Percentiles rank a stretch among this genome's conserved stretches.
These are phyloP conservation scores for Aphodius granarius DNA, from an alignment of 2,888 invertebrate genomes.

Conservation along the genomic window DNA sequence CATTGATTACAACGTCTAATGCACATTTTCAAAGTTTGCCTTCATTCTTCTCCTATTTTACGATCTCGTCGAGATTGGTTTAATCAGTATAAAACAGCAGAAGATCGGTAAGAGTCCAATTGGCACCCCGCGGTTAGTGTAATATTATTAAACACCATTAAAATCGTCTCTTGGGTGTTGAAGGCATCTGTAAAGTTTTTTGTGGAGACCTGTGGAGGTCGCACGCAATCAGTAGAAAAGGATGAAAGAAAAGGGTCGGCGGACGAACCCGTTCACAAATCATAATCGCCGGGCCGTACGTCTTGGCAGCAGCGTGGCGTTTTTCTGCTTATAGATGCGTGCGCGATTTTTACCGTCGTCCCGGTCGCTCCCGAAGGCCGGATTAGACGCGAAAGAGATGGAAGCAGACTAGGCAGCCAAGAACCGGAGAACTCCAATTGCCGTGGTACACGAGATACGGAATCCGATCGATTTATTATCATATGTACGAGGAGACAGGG, in stretches of 20 bases:
- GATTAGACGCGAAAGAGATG: constrained; percentile 6
- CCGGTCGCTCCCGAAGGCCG: constrained; percentile 17
- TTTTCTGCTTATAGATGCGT: constrained; percentile 40
- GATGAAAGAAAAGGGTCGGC: constrained; percentile 22
- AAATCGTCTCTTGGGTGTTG: neutral
- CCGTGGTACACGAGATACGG: constrained; percentile 52
- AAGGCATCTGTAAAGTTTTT: neutral
- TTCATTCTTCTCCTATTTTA: neutral
- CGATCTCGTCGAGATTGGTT: neutral
- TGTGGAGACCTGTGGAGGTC: neutral
- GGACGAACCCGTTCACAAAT: constrained; percentile 46
- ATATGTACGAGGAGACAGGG: constrained; percentile 53
- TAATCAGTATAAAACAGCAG: neutral
- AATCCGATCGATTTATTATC: constrained; percentile 56
- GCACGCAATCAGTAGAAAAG: constrained; percentile 31
- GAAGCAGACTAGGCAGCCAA: neutral
- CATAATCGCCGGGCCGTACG: constrained; percentile 48
- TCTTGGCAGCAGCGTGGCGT: constrained; percentile 38
- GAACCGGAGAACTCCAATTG: constrained; percentile 46
- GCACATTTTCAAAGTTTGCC: too few relatives aligned
- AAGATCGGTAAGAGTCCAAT: neutral
- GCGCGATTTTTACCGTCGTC: constrained; percentile 40
- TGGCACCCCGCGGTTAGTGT: neutral
- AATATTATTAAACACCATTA: neutral
- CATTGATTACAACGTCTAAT: neutral